Evolutionary conservation across 2,797 vertebrate genomes (phyloP).

Genomic region (Sebastes aleutianus): DNA sequence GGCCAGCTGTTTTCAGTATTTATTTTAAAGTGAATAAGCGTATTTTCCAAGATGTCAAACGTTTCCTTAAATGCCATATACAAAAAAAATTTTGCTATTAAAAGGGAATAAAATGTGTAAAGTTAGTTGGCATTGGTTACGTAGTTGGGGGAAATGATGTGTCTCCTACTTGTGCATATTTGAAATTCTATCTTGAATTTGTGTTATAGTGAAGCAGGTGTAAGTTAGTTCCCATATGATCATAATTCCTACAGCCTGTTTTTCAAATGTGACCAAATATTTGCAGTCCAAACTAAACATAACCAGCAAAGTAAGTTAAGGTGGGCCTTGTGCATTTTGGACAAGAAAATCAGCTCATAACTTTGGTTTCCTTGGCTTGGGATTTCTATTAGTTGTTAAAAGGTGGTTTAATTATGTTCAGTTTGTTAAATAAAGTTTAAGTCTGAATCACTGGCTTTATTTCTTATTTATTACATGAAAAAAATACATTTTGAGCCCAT

Average conservation of each 20-base stretch:
- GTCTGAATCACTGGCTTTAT: slow-evolving; percentile 15
- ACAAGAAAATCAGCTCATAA: slow-evolving; percentile 20
- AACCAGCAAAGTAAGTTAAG: slow-evolving; percentile 6
- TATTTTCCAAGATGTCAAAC: slow-evolving; percentile 1
- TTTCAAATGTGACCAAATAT: slow-evolving; percentile 62
- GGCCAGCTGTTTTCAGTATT: not conserved
- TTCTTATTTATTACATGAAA: not conserved
- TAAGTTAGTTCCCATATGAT: not conserved
- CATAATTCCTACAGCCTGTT: slow-evolving; percentile 8
- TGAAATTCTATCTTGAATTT: slow-evolving; percentile 23
- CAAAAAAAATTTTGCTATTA: not conserved
- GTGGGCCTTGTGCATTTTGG: slow-evolving; percentile 29
- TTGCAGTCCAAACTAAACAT: slow-evolving; percentile 25
- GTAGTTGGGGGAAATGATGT: not conserved
- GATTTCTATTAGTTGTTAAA: slow-evolving; percentile 27
- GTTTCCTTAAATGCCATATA: not conserved
- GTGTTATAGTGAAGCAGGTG: slow-evolving; percentile 32
- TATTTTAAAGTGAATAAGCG: not conserved
- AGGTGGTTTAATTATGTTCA: slow-evolving; percentile 54
- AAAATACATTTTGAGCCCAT: not conserved
- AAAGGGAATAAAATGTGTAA: slow-evolving; percentile 18
- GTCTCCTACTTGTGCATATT: slow-evolving; percentile 28
- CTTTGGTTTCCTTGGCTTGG: slow-evolving; percentile 10
- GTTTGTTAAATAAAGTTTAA: slow-evolving; percentile 70
- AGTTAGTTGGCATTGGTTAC: not conserved